Evolutionary conservation across 1,140 invertebrate species (phyloP).

Genomic region (Drosophila jambulina): DNA sequence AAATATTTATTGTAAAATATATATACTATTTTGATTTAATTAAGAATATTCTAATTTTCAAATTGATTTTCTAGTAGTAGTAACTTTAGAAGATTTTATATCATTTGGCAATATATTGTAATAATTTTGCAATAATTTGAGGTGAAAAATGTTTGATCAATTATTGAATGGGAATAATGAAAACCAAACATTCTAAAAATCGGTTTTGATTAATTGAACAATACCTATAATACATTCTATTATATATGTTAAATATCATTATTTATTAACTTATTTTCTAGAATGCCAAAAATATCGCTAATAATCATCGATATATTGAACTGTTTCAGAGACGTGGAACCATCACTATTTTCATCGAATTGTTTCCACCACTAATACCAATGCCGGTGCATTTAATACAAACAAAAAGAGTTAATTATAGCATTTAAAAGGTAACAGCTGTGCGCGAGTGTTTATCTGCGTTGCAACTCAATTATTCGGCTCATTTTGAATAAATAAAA

Average conservation of each 20-base stretch:
- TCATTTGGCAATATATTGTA: neutral
- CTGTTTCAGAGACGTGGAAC: neutral
- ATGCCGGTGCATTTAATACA: constrained; percentile 32
- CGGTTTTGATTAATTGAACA: too few species aligned
- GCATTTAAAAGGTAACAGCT: constrained; percentile 32
- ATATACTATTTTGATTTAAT: too few species aligned
- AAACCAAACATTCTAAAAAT: too few species aligned
- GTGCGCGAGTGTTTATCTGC: neutral
- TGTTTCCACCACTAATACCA: constrained; percentile 4
- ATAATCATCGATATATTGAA: neutral
- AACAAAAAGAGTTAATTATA: constrained; percentile 35
- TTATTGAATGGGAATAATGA: too few species aligned
- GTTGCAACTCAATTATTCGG: neutral
- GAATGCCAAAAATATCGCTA: neutral
- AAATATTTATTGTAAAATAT: too few species aligned
- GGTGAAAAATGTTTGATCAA: too few species aligned
- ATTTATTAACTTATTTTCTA: neutral
- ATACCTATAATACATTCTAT: too few species aligned
- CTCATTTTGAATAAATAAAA: neutral
- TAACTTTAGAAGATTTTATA: neutral
- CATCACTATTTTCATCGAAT: neutral
- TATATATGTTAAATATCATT: neutral
- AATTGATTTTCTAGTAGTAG: too few species aligned
- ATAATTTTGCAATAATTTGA: too few species aligned
- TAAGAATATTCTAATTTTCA: too few species aligned